Percentiles rank a stretch among this genome's conserved stretches.
phyloP scores from a whole-genome alignment of 2,888 invertebrate species.

The Penaeus monodon region DNA sequence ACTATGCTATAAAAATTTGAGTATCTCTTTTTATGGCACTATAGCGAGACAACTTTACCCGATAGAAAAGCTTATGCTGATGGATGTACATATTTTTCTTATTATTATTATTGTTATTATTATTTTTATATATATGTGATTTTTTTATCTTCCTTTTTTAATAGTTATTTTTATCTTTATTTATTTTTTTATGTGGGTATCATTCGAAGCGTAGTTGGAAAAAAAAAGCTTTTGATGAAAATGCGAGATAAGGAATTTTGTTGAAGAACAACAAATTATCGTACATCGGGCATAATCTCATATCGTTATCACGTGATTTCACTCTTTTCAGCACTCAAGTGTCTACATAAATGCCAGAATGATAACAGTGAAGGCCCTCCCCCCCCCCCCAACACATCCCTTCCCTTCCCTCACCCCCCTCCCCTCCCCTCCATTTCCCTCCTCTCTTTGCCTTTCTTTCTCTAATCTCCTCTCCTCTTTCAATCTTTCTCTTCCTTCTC shows the following conservation, averaged over 20 bases:
- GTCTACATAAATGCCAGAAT: too few species aligned
- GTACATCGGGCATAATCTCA: too few species aligned
- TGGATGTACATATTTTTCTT: too few species aligned
- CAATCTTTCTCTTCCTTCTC: background rate
- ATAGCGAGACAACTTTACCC: too few species aligned
- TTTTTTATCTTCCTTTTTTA: background rate
- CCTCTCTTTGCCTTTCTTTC: background rate
- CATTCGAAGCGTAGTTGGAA: background rate
- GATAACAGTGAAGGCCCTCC: too few species aligned
- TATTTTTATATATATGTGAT: background rate
- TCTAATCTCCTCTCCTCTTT: background rate
- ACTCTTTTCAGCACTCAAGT: too few species aligned
- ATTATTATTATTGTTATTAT: background rate
- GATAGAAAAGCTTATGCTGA: too few species aligned
- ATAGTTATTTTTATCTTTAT: too few species aligned
- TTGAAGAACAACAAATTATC: too few species aligned
- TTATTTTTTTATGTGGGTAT: background rate
- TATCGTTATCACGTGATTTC: too few species aligned
- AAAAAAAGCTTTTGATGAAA: background rate
- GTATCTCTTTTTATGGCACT: too few species aligned
- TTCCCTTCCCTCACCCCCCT: background rate
- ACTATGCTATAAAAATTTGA: too few species aligned
- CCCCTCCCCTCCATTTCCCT: background rate
- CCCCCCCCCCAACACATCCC: background rate
- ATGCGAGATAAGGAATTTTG: background rate